Evolutionary conservation across 2,113 vertebrate species (phyloP).

Genomic region (Takifugu bimaculatus): DNA sequence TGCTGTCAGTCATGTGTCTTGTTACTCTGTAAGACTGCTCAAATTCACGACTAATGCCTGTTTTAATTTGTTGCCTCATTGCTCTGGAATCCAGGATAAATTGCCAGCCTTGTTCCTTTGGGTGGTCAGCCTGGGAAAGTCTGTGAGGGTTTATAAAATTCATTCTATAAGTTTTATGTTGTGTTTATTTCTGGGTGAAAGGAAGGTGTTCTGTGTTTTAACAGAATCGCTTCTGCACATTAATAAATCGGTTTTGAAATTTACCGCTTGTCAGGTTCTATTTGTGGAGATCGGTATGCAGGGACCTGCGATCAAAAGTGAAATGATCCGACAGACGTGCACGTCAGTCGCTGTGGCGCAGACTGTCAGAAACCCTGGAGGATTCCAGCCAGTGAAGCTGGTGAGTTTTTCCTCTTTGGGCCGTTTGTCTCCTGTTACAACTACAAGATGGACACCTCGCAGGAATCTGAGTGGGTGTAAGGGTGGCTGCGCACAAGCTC

Average conservation of each 20-base stretch:
- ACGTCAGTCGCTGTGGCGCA: neutral
- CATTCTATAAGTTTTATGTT: too few species aligned
- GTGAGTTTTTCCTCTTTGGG: constrained; percentile 36
- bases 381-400: constrained; percentile 38
- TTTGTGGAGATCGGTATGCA: neutral
- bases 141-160: constrained; percentile 17
- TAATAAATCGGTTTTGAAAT: constrained; percentile 14
- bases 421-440: constrained; percentile 51
- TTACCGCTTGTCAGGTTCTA: neutral
- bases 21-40: constrained; percentile 50
- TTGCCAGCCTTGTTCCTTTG: constrained; percentile 32
- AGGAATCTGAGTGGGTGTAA: constrained; percentile 71
- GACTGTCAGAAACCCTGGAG: constrained; percentile 29
- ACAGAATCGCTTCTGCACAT: constrained; percentile 3
- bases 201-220: neutral
- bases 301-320: constrained; percentile 1
- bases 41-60: constrained; percentile 54
- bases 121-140: constrained; percentile 20
- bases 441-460: constrained; percentile 28
- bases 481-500: constrained; percentile 41
- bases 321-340: constrained; percentile 12
- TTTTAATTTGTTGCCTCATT: constrained; percentile 68
- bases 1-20: constrained; percentile 66
- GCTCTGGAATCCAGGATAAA: constrained; percentile 59
- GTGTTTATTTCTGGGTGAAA: too few species aligned